phyloP scores from a whole-genome alignment of 2,113 vertebrate genomes.

The Chlorodrepanis virens region DNA sequence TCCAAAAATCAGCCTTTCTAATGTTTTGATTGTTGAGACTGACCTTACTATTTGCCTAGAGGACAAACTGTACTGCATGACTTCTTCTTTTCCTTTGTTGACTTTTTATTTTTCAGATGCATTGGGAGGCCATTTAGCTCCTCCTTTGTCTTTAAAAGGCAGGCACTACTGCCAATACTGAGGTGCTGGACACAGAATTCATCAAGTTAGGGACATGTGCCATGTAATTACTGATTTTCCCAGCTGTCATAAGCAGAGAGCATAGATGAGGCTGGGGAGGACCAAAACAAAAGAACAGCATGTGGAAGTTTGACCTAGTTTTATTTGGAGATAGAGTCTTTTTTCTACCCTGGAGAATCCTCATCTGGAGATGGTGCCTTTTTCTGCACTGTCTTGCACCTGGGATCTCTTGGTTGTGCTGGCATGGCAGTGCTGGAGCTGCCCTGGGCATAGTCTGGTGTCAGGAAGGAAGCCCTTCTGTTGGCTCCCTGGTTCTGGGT shows the following conservation, averaged over 20 bases:
- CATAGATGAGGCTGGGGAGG: background rate
- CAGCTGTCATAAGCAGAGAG: background rate
- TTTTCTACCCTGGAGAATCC: background rate
- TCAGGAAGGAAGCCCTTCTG: background rate
- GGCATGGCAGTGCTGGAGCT: background rate
- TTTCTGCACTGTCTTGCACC: background rate
- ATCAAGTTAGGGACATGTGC: background rate
- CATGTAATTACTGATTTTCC: background rate
- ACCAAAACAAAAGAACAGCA: background rate
- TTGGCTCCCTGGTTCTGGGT: background rate
- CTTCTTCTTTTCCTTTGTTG: background rate
- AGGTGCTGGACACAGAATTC: slow-evolving; percentile 16
- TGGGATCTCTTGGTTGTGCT: background rate
- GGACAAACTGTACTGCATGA: background rate
- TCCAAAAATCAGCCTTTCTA: background rate
- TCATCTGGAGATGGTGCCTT: background rate
- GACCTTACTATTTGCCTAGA: background rate
- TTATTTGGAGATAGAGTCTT: background rate
- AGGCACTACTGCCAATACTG: background rate
- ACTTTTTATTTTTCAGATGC: background rate
- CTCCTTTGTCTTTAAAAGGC: background rate
- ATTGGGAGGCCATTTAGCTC: slow-evolving; percentile 7
- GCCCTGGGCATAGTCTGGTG: background rate
- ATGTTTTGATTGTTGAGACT: background rate
- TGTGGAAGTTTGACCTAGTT: background rate